Evolutionary conservation across 2,888 invertebrate species (phyloP).

Genomic region (Agrilus cyanescens): DNA sequence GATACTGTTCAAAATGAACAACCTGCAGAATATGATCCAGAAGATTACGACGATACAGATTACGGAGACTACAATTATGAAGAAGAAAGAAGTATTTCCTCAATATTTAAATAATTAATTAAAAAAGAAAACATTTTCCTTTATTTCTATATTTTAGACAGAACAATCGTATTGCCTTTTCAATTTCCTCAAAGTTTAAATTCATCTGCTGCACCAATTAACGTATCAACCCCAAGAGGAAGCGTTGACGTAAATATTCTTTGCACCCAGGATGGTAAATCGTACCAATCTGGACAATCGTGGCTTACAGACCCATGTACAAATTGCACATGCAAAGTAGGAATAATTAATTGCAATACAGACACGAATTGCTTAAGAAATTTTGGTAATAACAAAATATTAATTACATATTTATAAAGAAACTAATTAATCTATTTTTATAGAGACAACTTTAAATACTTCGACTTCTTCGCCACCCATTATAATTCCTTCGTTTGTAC

Average conservation of each 20-base stretch:
- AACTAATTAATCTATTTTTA: neutral
- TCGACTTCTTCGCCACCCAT: constrained; percentile 16
- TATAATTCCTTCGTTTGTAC: constrained; percentile 14
- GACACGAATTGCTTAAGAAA: constrained; percentile 36
- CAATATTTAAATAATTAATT: constrained; percentile 12
- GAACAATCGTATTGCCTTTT: too few relatives aligned
- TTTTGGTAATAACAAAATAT: neutral
- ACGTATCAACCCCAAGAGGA: constrained; percentile 26
- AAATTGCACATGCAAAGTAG: constrained; percentile 56
- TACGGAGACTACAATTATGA: constrained; percentile 26
- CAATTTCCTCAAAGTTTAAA: constrained; percentile 24
- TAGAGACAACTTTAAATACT: constrained; percentile 5
- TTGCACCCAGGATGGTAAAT: constrained; percentile 48
- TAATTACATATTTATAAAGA: neutral
- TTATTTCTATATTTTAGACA: too few relatives aligned
- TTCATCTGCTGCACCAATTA: constrained; percentile 30
- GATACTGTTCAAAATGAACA: constrained; percentile 25
- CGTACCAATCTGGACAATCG: constrained; percentile 54
- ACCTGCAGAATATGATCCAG: constrained; percentile 22
- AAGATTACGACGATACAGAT: constrained; percentile 23
- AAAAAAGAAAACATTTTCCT: too few relatives aligned
- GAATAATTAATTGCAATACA: constrained; percentile 45
- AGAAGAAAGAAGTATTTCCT: constrained; percentile 18
- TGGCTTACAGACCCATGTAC: constrained; percentile 62
- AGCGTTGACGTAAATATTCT: constrained; percentile 23